phyloP scores from a whole-genome alignment of 2,888 invertebrate genomes.

The Drosophila engyochracea region DNA sequence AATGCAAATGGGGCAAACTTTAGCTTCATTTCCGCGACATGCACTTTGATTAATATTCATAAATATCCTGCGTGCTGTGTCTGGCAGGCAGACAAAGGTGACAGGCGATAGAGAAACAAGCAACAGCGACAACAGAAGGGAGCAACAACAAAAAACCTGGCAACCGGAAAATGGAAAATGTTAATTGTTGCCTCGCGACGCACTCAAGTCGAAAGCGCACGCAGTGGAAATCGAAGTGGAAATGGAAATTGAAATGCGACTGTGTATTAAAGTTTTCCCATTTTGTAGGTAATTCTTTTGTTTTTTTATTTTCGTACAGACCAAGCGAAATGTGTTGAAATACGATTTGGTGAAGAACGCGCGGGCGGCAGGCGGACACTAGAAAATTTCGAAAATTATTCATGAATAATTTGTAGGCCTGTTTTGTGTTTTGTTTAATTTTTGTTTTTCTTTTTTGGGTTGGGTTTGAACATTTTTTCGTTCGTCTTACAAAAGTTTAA shows the following conservation, averaged over 20 bases:
- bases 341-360: slow-evolving; percentile 28
- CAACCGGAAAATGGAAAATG: slow-evolving; percentile 81
- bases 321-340: slow-evolving; percentile 55
- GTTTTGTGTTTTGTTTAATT: background rate
- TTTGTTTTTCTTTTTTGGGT: slow-evolving; percentile 20
- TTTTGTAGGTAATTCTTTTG: slow-evolving; percentile 60
- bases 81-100: slow-evolving; percentile 44
- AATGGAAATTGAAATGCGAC: slow-evolving; percentile 49
- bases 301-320: slow-evolving; percentile 25
- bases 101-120: slow-evolving; percentile 14
- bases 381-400: slow-evolving; percentile 62
- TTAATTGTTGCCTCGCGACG: slow-evolving; percentile 76
- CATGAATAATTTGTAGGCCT: slow-evolving; percentile 68
- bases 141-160: slow-evolving; percentile 47
- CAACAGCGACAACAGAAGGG: slow-evolving; percentile 23
- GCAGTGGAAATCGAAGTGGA: slow-evolving; percentile 63
- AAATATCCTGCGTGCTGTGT: slow-evolving; percentile 64
- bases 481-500: slow-evolving; percentile 62
- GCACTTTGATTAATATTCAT: slow-evolving; percentile 77
- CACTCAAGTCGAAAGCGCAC: slow-evolving; percentile 76
- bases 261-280: slow-evolving; percentile 51
- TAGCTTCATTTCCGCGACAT: slow-evolving; percentile 62
- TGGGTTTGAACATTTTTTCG: slow-evolving; percentile 28
- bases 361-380: slow-evolving; percentile 27
- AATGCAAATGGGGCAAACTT: slow-evolving; percentile 52